Conservation (phyloP, 1,140 invertebrate species). For the Lanistes nyassanus region DNA sequence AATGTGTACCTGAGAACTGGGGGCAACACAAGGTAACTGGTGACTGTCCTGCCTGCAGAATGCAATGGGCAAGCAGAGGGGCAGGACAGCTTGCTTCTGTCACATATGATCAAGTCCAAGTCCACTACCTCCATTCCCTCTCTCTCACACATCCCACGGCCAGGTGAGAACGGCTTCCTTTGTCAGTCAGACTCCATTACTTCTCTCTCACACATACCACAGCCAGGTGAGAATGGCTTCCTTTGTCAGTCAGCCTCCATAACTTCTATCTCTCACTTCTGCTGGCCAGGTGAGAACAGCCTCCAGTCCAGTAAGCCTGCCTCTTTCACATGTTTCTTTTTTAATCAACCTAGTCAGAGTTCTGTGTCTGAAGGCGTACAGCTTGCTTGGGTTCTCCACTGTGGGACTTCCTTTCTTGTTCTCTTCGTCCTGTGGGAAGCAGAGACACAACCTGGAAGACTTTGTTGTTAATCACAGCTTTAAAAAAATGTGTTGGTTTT, state of each 20-base stretch:
- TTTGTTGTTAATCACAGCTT: too few species aligned
- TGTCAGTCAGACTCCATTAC: neutral
- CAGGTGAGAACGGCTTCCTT: slow-evolving; percentile 39
- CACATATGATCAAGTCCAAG: slow-evolving; percentile 47
- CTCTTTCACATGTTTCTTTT: slow-evolving; percentile 29
- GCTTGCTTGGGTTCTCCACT: too few species aligned
- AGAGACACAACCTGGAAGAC: too few species aligned
- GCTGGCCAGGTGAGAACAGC: slow-evolving; percentile 20
- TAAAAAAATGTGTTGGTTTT: too few species aligned
- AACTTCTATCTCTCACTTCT: slow-evolving; percentile 37
- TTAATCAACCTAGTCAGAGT: slow-evolving; percentile 25
- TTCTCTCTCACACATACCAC: neutral
- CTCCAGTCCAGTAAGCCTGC: neutral
- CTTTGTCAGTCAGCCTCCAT: neutral
- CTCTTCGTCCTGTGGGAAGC: too few species aligned
- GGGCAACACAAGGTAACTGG: neutral
- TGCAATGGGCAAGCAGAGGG: neutral
- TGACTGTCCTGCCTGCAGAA: neutral
- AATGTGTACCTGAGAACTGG: neutral
- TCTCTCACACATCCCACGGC: slow-evolving; percentile 46
- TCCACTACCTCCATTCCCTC: slow-evolving; percentile 47
- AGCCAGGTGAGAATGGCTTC: neutral
- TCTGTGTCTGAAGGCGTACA: neutral
- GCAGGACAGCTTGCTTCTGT: slow-evolving; percentile 8
- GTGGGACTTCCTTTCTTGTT: too few species aligned